Evolutionary conservation across 64 coral and sea anemone genomes (phyloP).

Genomic region (Stylophora pistillata): DNA sequence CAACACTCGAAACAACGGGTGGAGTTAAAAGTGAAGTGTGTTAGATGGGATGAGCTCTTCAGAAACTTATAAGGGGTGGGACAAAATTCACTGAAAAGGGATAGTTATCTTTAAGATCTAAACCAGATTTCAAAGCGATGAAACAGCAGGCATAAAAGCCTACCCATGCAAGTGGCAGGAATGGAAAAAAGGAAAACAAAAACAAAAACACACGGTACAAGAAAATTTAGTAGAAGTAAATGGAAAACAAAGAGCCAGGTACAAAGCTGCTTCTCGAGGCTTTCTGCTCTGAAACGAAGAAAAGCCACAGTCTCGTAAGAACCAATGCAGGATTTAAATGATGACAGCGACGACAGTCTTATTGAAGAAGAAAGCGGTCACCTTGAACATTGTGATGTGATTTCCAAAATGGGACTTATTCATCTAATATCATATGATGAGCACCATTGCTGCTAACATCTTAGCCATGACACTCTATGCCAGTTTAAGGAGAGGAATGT

Average conservation of each 20-base stretch:
- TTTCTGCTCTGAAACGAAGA: not conserved
- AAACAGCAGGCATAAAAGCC: constrained; percentile 9
- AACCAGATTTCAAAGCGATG: not conserved
- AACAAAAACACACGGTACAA: not conserved
- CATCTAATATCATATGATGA: constrained; percentile 62
- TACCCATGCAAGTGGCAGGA: constrained; percentile 19
- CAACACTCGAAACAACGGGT: not conserved
- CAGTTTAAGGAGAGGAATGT: constrained; percentile 42
- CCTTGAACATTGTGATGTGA: constrained; percentile 12
- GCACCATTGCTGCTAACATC: constrained; percentile 47
- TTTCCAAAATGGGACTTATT: constrained; percentile 31
- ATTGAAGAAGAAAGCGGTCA: constrained; percentile 48
- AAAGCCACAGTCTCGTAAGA: not conserved
- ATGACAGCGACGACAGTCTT: not conserved
- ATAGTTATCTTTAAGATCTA: not conserved
- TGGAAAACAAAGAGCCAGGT: constrained; percentile 24
- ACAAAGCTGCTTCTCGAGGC: constrained; percentile 6
- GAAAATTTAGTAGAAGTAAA: constrained; percentile 2
- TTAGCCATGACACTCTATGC: not conserved
- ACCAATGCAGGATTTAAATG: not conserved
- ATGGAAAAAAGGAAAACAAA: not conserved
- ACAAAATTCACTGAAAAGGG: constrained; percentile 4
- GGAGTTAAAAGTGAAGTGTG: not conserved
- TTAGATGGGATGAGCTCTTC: constrained; percentile 29
- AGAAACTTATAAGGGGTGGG: constrained; percentile 16